Base-by-base conservation (phyloP, 2,888 invertebrate species). In the Clistopyga incitator region DNA sequence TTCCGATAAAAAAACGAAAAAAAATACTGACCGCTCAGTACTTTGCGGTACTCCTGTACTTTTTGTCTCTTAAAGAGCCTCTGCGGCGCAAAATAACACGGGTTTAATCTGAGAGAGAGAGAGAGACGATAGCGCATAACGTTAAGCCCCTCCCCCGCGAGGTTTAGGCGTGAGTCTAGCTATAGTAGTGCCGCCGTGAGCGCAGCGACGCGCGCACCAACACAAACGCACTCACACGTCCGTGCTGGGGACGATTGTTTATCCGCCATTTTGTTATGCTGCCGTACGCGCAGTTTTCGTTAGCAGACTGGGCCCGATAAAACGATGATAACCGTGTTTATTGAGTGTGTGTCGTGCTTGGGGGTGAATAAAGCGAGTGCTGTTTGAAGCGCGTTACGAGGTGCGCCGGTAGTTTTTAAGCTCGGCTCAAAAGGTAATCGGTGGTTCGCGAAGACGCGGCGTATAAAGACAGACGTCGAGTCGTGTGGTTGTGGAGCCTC, bases 221-320 rank as follows among this genome's bases (percentile, higher is more conserved):
- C 64, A 64, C 64, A 38, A 13, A 38, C 20, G 20, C 4, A 38
- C 38, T 38, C 4, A 38, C 64, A 64, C 64, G 20, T 38, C n/a
- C 18, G 38, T 38, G 34, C 11, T 20, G 3, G 18, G 71, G 67
- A 84, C 84, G 88, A 89, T 90, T 90, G 90, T 90, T 90, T 90
- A 90, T 90, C 90, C 89, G 89, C 90, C 90, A 90, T 90, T 90
- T 90, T 90, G 90, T 89, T 89, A 88, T 86, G 87, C 89, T 89
- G 89, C 88, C 87, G 88, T 88, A 87, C 88, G 88, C 89, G 88
- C 88, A 90, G 89, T 90, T 88, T 75, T 88, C 85, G 82, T 86
- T 87, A 85, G 86, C 84, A 85, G 84, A 79, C 81, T 87, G 80
- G 75, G 75, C 71, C 78, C 81, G 77, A 75, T 84, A 75, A 47